Evolutionary conservation across 2,888 invertebrate genomes (phyloP), one percentile per base, ranked within the genome.

Genomic region (Cataglyphis rosenhaueri): DNA sequence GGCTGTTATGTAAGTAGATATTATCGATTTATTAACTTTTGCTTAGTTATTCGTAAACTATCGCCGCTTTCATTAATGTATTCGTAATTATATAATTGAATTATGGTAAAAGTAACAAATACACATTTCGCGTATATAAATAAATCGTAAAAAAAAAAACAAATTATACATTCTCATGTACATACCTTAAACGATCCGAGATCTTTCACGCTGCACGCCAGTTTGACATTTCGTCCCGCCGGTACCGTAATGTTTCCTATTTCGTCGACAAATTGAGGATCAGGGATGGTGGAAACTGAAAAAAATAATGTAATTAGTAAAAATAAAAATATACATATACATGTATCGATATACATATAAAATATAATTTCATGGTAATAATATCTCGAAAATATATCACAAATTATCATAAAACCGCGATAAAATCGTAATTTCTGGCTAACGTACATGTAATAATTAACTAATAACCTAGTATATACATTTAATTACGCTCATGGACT

Each of bases 201-300:
- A 95, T 98, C 98, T 95, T 98, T 98, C 91, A 98, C 98, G 55
- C 98, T 97, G 95, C 98, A 98, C 79, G 98, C 97, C 91, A 98
- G 96, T 93, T 97, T 97, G 92, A 98, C 97, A 94, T 97, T 98
- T 90, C 98, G 96, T 88, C 98, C 98, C 85, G 98, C 98, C 85
- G 98, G 97, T 88, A 98, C 98, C 76, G 98, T 98, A 91, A 98
- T 97, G 95, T 98, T 98, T 94, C 98, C 97, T 92, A 98, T 98
- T 92, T 97, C 96, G 94, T 98, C 98, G 84, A 97, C 97, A 95
- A 98, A 98, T 95, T 98, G 98, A 1, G 98, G 98, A 95, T 98
- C 98, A 92, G 97, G 97, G 88, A 91, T 82, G 41, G 96, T 96
- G 89, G 97, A 96, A 90, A 95, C 96, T 97, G 96, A 85, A 97